Base-by-base conservation (phyloP, 2,888 invertebrate genomes). In the Ophraella communa region DNA sequence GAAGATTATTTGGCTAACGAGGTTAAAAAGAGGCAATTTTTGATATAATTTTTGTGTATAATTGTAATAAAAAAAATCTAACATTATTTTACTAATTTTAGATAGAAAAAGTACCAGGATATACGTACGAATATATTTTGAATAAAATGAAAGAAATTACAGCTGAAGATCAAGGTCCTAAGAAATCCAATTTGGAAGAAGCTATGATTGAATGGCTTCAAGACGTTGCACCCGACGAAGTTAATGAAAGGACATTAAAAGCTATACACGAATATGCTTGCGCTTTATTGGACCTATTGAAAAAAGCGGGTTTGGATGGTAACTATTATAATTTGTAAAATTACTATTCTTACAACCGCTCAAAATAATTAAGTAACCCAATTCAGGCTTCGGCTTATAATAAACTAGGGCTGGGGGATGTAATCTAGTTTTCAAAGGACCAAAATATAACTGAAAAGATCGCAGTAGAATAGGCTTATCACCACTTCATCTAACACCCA, bases 121-220 rank as follows among this genome's bases (percentile, higher is more conserved):
- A 72, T 10, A 75, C 60, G 4, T 77, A 77, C 58, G 47, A 42
- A 35, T 73, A 76, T 53, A 65, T 79, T 17, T 65, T 78, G 39
- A 54, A 71, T 5, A 76, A 69, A 66, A 63, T 78, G 33, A 74
- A 71, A 56, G 53, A 65, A 18, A 57, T 76, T 10, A 68, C 67
- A n/a, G 67, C 53, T 10, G 56, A 60, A 33, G 49, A 49, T 3
- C 42, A 64, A 14, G 62, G 17, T 18, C 56, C 49, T n/a, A 64
- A 61, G 39, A 67, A 69, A 57, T 49, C 68, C 1, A 58, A 66
- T 39, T 57, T 79, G 45, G 77, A 77, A 63, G 58, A 75, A 20
- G 66, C 73, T 14, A 69, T 79, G 68, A 67, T 74, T 4, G 72
- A 75, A 5, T 79, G 79, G 79, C 77, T 77, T 0, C 64, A 64